A percentile compares a stretch with the other conserved stretches of the same genome.
phyloP scores from a whole-genome alignment of 2,113 vertebrate genomes.

The Ammodytes dubius region DNA sequence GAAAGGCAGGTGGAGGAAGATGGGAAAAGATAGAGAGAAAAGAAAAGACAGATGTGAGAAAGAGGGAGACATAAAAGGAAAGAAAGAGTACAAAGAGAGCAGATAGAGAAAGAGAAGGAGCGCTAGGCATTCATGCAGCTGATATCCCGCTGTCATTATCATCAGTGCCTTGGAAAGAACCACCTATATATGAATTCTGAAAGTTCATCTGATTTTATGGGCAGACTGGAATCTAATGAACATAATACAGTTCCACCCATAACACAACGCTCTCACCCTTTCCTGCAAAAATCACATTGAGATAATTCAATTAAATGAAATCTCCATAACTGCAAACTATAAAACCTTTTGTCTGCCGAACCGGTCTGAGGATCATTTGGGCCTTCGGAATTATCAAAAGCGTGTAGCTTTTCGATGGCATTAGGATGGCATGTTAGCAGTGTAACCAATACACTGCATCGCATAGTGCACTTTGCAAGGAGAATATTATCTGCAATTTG shows the following conservation, averaged over 20 bases:
- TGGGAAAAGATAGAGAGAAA: neutral
- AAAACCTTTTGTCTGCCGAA: constrained; percentile 33
- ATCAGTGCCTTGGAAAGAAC: constrained; percentile 32
- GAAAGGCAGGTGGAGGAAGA: constrained; percentile 14
- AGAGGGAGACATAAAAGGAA: constrained; percentile 13
- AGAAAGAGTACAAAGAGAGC: constrained; percentile 9
- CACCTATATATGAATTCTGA: constrained; percentile 56
- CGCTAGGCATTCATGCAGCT: constrained; percentile 45
- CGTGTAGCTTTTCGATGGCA: constrained; percentile 52
- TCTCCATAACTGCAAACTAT: constrained; percentile 46
- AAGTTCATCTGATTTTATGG: constrained; percentile 66
- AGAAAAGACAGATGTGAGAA: neutral
- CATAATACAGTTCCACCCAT: constrained; percentile 47
- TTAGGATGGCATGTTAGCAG: constrained; percentile 52
- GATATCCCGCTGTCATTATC: constrained; percentile 60
- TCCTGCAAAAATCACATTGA: constrained; percentile 56
- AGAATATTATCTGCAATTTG: constrained; percentile 66
- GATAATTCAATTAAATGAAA: constrained; percentile 51
- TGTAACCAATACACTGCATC: constrained; percentile 53
- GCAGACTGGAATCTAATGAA: constrained; percentile 62
- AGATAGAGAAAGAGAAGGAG: constrained; percentile 48
- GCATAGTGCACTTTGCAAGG: constrained; percentile 46
- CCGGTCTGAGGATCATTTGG: constrained; percentile 43
- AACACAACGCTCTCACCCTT: constrained; percentile 43
- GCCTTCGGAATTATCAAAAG: constrained; percentile 49